These are phyloP conservation scores for Battus philenor DNA, from an alignment of 1,140 invertebrate species.

Conservation along the genomic window DNA sequence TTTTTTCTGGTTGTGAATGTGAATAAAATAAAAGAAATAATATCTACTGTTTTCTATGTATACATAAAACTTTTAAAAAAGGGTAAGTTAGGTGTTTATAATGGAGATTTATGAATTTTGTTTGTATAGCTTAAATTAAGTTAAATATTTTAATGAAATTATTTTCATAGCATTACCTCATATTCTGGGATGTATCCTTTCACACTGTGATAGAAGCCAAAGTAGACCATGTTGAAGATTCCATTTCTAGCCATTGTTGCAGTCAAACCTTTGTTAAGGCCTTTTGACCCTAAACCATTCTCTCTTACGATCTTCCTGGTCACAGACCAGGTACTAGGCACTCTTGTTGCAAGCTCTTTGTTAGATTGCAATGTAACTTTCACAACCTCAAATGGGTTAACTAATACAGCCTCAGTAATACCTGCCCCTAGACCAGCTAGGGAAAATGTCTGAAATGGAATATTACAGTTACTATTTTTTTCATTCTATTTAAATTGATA, in stretches of 20 bases:
- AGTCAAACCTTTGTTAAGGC: slow-evolving; percentile 92
- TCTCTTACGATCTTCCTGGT: slow-evolving; percentile 86
- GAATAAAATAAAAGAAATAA: no score
- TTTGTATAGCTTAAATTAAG: no score
- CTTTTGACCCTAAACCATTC: slow-evolving; percentile 85
- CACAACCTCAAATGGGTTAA: slow-evolving; percentile 96
- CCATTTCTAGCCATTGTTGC: slow-evolving; percentile 92
- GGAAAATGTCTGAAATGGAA: slow-evolving; percentile 84
- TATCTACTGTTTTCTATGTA: no score
- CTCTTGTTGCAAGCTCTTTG: slow-evolving; percentile 68
- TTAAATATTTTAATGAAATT: no score
- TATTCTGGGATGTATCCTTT: slow-evolving; percentile 85
- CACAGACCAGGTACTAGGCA: slow-evolving; percentile 86
- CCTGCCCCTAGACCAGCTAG: slow-evolving; percentile 91
- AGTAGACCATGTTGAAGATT: slow-evolving; percentile 95
- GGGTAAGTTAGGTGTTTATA: no score
- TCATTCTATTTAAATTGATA: not conserved
- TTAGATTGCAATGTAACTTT: slow-evolving; percentile 91
- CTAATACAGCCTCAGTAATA: slow-evolving; percentile 90
- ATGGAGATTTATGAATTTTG: no score
- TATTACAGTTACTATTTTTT: not conserved
- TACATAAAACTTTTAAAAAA: no score
- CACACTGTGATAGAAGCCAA: slow-evolving; percentile 95
- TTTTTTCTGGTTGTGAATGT: no score
- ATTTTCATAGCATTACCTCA: slow-evolving; percentile 73